Evolutionary conservation across 2,888 invertebrate genomes (phyloP), one percentile per base, ranked within the genome.

Genomic region (Drosophila parthenogenetica): DNA sequence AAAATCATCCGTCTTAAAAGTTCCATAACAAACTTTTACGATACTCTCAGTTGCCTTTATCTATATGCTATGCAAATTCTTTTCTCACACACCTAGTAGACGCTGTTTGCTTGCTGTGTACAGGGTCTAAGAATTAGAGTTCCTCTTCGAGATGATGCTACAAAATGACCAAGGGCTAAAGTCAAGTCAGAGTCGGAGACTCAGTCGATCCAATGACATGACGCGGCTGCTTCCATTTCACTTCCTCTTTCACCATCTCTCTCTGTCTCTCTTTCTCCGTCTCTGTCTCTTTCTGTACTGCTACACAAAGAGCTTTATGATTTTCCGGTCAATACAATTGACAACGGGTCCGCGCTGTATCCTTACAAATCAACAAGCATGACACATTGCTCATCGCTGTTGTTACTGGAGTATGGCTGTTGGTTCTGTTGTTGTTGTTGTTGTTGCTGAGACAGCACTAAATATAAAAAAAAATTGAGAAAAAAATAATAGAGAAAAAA

Each of bases 281-380:
- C 35, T 13, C 3, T 13, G 13, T 35, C 35, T 0, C 4, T 17
- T 32, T 45, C 35, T 43, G 14, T 35, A 14, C 54, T 22, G 45
- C 8, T 16, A 43, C 69, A 87, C 82, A 85, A 85, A 79, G 87
- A 85, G 89, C 85, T 89, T 89, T 85, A 89, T 89, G 89, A 85
- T 89, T 85, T 85, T 85, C 89, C 85, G 89, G 85, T 89, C 89
- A 89, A 89, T 85, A 89, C 89, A 89, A 85, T 81, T 81, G 79
- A 73, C 55, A 58, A 62, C 60, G 61, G 59, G 32, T 35, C 67
- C 67, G 71, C 64, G 65, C 14, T 73, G 87, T 87, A 87, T 83
- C 89, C 83, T 83, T 83, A 83, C 83, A 89, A 87, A 89, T 87
- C 89, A 87, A 87, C 86, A 89, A 89, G 88, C 89, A 89, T 89